Evolutionary conservation across 2,113 vertebrate species (phyloP).

Genomic region (Micromys minutus): DNA sequence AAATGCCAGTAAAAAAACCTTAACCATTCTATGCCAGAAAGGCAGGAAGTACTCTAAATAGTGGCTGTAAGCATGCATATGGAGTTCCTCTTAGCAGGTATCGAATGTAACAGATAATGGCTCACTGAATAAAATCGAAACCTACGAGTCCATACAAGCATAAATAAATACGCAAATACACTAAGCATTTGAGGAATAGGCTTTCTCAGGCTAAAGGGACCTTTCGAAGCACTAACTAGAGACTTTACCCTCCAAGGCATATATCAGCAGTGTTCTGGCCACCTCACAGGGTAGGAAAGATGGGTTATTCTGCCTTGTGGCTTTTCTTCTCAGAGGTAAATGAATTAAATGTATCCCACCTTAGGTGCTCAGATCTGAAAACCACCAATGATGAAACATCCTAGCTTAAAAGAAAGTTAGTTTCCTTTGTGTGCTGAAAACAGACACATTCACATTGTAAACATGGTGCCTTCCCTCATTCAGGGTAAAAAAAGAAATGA

Average conservation of each 20-base stretch:
- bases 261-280: not conserved
- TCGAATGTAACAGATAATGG: constrained; percentile 36
- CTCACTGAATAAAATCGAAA: constrained; percentile 53
- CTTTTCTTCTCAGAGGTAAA: not conserved
- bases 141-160: not conserved
- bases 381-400: not conserved
- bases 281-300: not conserved
- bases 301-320: not conserved
- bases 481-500: not conserved
- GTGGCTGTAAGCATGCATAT: not conserved
- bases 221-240: not conserved
- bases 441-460: no score
- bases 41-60: constrained; percentile 59
- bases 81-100: constrained; percentile 25
- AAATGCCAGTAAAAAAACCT: constrained; percentile 42
- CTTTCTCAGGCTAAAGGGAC: not conserved
- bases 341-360: not conserved
- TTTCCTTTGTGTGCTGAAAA: not conserved
- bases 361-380: not conserved
- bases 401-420: not conserved
- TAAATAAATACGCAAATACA: not conserved
- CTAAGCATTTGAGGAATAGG: not conserved
- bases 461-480: not conserved
- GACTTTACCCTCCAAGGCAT: no score
- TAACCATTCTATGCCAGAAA: constrained; percentile 59